These are phyloP conservation scores for Seriola dumerili DNA, from an alignment of 2,113 vertebrate genomes.

Conservation along the genomic window DNA sequence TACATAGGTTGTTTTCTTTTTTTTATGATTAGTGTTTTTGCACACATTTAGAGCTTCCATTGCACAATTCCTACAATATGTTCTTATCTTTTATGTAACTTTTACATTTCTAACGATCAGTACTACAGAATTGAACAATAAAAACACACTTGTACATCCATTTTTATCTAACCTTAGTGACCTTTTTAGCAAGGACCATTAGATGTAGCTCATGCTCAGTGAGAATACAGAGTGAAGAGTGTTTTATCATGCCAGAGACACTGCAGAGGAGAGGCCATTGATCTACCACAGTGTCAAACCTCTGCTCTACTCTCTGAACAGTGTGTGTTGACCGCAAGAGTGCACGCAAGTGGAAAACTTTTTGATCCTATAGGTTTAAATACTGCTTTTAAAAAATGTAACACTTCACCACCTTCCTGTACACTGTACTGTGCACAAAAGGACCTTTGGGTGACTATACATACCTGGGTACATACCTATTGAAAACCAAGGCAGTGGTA, in stretches of 20 bases:
- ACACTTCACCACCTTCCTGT: background rate
- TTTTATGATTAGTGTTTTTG: background rate
- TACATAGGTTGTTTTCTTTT: background rate
- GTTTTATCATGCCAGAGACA: slow-evolving; percentile 67
- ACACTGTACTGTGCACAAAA: background rate
- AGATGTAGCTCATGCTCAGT: slow-evolving; percentile 33
- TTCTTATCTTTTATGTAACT: background rate
- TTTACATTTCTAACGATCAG: slow-evolving; percentile 3
- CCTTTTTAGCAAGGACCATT: slow-evolving; percentile 49
- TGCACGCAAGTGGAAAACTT: slow-evolving; percentile 30
- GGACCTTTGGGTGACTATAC: background rate
- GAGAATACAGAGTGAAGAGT: slow-evolving; percentile 43
- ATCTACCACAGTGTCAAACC: slow-evolving; percentile 64
- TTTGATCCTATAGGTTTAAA: slow-evolving; percentile 40
- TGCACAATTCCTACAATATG: background rate
- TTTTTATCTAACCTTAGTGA: slow-evolving; percentile 39
- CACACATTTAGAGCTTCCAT: background rate
- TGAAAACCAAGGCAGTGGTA: slow-evolving; percentile 2
- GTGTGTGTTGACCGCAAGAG: slow-evolving; percentile 23
- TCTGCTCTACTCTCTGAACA: slow-evolving; percentile 47
- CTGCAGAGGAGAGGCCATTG: slow-evolving; percentile 58
- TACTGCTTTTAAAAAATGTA: background rate
- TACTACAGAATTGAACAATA: background rate
- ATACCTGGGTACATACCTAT: background rate
- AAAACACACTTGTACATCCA: background rate